Base-by-base conservation (phyloP, 2,888 invertebrate genomes). In the Harpalus rubripes region DNA sequence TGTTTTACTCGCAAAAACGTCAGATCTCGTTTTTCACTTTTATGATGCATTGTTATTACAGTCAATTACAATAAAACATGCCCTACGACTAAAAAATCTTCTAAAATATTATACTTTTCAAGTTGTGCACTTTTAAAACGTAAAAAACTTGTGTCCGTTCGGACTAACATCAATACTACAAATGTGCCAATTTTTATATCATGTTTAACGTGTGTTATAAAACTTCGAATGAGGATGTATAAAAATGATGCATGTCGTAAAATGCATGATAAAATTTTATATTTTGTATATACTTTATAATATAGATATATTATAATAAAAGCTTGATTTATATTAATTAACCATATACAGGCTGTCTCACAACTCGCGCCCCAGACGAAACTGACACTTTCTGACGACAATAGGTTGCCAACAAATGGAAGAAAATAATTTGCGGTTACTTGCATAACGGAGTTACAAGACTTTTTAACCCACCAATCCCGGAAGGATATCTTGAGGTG, bases 41-140 rank as follows among this genome's bases (percentile, higher is more conserved):
- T 81, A 81, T 81, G 65, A 81, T 81, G 72, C 81, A 81, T 81
- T 81, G 81, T 81, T 82, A 82, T 82, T 68, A 82, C 58, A 44
- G 32, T 74, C 82, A 82, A 82, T 82, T 82, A 72, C 74, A 82
- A 82, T 82, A 72, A 82, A 82, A 74, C 41, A 82, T 82, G 59
- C 74, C 74, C 16, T 82, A 74, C 72, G 32, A 82, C 59, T 72
- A 65, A 81, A 82, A 82, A 82, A 74, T 82, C 26, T 61, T 80
- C 80, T 61, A 63, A 80, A 61, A 80, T 80, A 80, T 61, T 80
- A 80, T 80, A 61, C 80, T 80, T 80, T 61, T 61, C 39, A 80
- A 61, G 80, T 80, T 58, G 26, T 58, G 59, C 58, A 78, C 15
- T 78, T 78, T 78, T 61, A 12, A 39, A 61, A 61, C 61, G 39